Percentiles rank a stretch among this genome's conserved stretches.
These are phyloP conservation scores for Gnatocerus cornutus DNA, from an alignment of 2,888 invertebrate species.

Conservation along the genomic window DNA sequence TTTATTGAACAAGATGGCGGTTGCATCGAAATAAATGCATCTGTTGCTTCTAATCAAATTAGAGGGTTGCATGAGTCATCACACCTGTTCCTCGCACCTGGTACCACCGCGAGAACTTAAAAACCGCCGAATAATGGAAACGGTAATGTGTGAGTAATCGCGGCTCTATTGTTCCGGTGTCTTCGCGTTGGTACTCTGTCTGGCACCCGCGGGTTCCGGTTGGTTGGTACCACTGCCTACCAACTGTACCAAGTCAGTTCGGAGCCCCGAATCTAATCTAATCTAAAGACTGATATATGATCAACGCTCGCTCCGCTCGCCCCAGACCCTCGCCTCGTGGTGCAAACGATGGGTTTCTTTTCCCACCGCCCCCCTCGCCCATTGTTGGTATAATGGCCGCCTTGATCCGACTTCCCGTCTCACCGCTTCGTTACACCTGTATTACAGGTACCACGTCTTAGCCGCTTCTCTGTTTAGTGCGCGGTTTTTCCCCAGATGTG, in stretches of 20 bases:
- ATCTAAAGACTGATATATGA: no score
- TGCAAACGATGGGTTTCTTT: constrained; percentile 19
- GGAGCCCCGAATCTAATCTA: no score
- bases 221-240: constrained; percentile 36
- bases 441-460: constrained; percentile 45
- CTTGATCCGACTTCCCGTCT: constrained; percentile 49
- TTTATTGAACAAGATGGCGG: constrained; percentile 13
- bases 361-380: constrained; percentile 46
- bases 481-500: constrained; percentile 59
- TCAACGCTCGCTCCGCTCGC: no score
- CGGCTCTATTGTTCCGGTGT: constrained; percentile 55
- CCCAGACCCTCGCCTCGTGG: no score
- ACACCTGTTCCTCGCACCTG: constrained; percentile 37
- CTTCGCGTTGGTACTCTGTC: constrained; percentile 49
- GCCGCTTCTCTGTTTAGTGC: constrained; percentile 59
- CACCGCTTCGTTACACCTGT: constrained; percentile 55
- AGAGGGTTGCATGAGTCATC: constrained; percentile 10
- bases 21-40: constrained; percentile 1
- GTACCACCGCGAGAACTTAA: constrained; percentile 16
- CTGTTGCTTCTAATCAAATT: constrained; percentile 13
- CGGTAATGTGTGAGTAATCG: constrained; percentile 18
- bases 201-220: constrained; percentile 52
- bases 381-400: constrained; percentile 59
- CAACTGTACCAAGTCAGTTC: no score
- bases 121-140: background rate